A percentile compares a stretch with the other conserved stretches of the same genome.
These are phyloP conservation scores for Caenorhabditis briggsae DNA, from an alignment of 1,140 invertebrate species.

Conservation along the genomic window DNA sequence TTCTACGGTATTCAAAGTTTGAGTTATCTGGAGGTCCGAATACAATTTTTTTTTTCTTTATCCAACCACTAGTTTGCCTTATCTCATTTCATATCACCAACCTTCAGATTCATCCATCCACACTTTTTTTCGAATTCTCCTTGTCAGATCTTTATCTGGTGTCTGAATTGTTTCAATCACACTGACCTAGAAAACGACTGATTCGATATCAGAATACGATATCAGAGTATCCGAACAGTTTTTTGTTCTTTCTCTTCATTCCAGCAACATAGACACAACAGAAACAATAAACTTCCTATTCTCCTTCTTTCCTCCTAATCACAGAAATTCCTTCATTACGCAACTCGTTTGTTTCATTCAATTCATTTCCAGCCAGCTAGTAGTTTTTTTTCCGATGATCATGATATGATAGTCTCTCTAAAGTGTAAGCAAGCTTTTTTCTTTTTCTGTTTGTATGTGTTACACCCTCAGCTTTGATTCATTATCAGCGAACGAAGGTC, in stretches of 20 bases:
- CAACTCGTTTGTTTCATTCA: conserved; percentile 42
- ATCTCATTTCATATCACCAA: too few species aligned
- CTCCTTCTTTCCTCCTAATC: not conserved
- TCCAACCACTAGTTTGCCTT: too few species aligned
- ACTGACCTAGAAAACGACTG: conserved; percentile 40
- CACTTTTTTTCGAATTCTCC: not conserved
- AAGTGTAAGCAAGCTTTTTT: conserved; percentile 1
- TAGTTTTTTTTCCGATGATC: conserved; percentile 31
- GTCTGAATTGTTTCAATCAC: conserved; percentile 12
- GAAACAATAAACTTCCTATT: not conserved
- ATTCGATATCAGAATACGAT: conserved; percentile 14
- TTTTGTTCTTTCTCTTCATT: not conserved
- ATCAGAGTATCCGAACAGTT: too few species aligned
- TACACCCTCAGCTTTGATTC: conserved; percentile 49
- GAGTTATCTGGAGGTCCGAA: too few species aligned
- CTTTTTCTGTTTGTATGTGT: conserved; percentile 10
- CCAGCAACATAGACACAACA: not conserved
- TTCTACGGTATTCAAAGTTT: too few species aligned
- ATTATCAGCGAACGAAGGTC: conserved; percentile 47
- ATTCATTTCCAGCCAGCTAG: not conserved
- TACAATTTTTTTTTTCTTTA: too few species aligned
- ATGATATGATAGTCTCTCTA: conserved; percentile 27
- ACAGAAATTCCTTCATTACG: conserved; percentile 43
- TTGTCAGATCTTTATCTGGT: conserved; percentile 25
- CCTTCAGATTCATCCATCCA: not conserved